Conservation (phyloP, 1,140 invertebrate species). For the Drosophila nigromelanica region DNA sequence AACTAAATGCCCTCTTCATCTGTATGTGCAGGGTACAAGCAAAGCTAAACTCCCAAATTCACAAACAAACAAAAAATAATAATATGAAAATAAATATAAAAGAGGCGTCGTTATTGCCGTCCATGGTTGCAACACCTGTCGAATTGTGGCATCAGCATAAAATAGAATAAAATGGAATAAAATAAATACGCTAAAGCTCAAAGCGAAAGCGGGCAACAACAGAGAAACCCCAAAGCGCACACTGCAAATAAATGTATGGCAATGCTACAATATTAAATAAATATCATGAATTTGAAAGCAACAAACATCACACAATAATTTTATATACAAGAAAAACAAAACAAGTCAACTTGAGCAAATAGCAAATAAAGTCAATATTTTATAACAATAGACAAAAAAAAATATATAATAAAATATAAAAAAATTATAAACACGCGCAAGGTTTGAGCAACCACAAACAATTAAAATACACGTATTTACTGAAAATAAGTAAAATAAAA, state of each 20-base stretch:
- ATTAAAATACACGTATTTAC: neutral
- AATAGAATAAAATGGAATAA: conserved; percentile 47
- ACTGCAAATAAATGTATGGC: conserved; percentile 31
- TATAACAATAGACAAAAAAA: neutral
- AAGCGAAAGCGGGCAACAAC: conserved; percentile 33
- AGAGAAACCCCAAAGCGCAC: conserved; percentile 34
- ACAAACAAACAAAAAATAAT: neutral
- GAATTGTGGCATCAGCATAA: conserved; percentile 59
- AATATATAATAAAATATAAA: conserved; percentile 1
- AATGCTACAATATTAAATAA: conserved; percentile 54
- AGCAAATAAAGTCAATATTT: conserved; percentile 33
- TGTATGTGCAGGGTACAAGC: too few species aligned
- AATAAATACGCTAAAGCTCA: conserved; percentile 39
- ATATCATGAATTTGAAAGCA: conserved; percentile 33
- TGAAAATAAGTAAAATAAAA: neutral
- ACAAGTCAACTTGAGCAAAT: conserved; percentile 33
- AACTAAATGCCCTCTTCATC: too few species aligned
- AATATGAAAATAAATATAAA: neutral
- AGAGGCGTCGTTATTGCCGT: conserved; percentile 18
- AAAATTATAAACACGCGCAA: conserved; percentile 11
- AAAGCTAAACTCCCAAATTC: neutral
- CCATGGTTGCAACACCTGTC: conserved; percentile 64
- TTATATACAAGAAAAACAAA: neutral
- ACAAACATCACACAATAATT: conserved; percentile 7
- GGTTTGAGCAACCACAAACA: conserved; percentile 8